Evolutionary conservation across 2,888 invertebrate species (phyloP), one percentile per base, ranked within the genome.

Genomic region (Oxycera nigricornis): DNA sequence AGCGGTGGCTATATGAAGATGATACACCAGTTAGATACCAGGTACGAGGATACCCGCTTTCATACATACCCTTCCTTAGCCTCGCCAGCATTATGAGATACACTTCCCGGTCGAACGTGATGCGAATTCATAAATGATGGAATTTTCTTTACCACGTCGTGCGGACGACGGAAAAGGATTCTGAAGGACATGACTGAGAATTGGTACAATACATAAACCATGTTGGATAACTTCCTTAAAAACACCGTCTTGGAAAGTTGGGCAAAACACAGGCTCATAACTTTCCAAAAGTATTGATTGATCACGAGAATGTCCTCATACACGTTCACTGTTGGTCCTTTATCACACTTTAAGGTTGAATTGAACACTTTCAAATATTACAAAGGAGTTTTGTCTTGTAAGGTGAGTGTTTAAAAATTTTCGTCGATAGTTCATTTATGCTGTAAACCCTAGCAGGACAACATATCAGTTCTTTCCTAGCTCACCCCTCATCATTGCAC

Each of bases 11-110:
- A 46, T 46, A 28, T 22, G 26, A 28, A 22, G 70, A 55, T 70
- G 70, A 70, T 70, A 70, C 55, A 31, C 55, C 70, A 55, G 30
- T 70, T 52, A 70, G 70, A 55, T 70, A 55, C 52, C 70, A 70
- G 70, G 70, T 70, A 70, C 20, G 1, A 11, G 39, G 24, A 65
- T 65, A 65, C 65, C 65, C 41, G 11, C 65, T 7, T n/a, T 22
- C 55, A 2, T 39, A 11, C 30, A 41, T 41, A 9, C 20, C 35
- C 41, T 41, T 26, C 70, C n/a, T 52, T 46, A 7, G 55, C 55
- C 70, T 11, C 28, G 11, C 68, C 17, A 28, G 50, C 55, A 70
- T 70, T 52, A 52, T 31, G 24, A 24, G 52, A 55, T 70, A 52
- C 52, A 52, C 35, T 70, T 55, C 22, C 31, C 30, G 55, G 30